Conservation (phyloP, 2,888 invertebrate species). For the Cryptocheilus praepositus region DNA sequence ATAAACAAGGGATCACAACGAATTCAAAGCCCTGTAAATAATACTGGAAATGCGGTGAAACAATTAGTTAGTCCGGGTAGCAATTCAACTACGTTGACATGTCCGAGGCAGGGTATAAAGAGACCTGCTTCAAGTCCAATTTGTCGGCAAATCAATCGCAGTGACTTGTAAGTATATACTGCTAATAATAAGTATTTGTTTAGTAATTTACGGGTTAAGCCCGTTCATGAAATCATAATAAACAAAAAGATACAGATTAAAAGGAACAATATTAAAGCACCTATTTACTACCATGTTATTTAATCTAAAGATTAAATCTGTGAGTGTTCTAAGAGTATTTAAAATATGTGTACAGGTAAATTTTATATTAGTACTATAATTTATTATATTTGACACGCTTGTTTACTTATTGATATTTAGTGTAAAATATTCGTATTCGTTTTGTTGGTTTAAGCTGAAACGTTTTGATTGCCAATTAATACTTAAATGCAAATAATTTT, state of each 20-base stretch:
- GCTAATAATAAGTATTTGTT: background rate
- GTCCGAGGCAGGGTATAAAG: conserved; percentile 71
- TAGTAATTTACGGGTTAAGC: too few species aligned
- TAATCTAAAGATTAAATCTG: too few species aligned
- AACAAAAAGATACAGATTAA: too few species aligned
- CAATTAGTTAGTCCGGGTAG: conserved; percentile 62
- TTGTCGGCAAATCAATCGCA: conserved; percentile 69
- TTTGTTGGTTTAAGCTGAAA: background rate
- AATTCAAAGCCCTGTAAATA: conserved; percentile 59
- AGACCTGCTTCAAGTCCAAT: conserved; percentile 71
- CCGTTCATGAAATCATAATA: too few species aligned
- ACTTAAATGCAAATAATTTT: too few species aligned
- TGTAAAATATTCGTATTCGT: background rate
- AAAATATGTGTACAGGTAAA: background rate
- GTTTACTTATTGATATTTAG: conserved; percentile 25
- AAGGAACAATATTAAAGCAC: too few species aligned
- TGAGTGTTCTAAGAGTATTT: too few species aligned
- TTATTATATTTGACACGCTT: conserved; percentile 3
- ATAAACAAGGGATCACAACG: conserved; percentile 56
- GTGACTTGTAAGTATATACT: conserved; percentile 69
- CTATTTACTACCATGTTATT: too few species aligned
- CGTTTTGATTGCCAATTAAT: background rate
- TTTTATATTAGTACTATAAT: too few species aligned
- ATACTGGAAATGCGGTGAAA: conserved; percentile 47
- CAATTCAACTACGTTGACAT: conserved; percentile 54